Conservation (phyloP, 2,888 invertebrate genomes). For the Parochlus steinenii region DNA sequence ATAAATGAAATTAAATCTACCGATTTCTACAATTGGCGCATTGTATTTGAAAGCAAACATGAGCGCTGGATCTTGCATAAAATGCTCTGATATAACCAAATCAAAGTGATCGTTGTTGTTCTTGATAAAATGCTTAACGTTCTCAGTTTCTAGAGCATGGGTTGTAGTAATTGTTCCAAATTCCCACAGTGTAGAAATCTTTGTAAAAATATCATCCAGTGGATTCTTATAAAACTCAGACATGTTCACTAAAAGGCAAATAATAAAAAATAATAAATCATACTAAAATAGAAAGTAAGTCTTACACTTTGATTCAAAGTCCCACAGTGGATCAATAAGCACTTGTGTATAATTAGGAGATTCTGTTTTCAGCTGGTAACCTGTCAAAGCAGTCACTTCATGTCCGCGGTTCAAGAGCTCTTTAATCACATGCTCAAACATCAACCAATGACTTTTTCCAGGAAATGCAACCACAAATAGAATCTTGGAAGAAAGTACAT, state of each 20-base stretch:
- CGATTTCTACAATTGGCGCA: constrained; percentile 27
- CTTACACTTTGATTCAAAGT: constrained; percentile 1
- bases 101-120: constrained; percentile 29
- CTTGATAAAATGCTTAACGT: constrained; percentile 22
- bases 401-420: constrained; percentile 32
- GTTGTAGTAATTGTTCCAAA: constrained; percentile 23
- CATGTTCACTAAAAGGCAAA: constrained; percentile 6
- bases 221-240: not conserved
- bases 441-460: constrained; percentile 30
- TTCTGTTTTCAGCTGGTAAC: constrained; percentile 26
- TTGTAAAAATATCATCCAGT: constrained; percentile 17
- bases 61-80: constrained; percentile 31
- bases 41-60: constrained; percentile 30
- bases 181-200: constrained; percentile 25
- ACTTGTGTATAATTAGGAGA: constrained; percentile 31
- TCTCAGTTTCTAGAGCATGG: constrained; percentile 23
- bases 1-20: too few relatives aligned
- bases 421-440: constrained; percentile 27
- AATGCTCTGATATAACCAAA: constrained; percentile 29
- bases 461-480: constrained; percentile 29
- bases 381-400: constrained; percentile 20
- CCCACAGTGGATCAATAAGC: constrained; percentile 24
- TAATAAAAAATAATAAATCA: not conserved
- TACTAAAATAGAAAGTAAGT: not conserved
- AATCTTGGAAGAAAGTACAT: constrained; percentile 22